Evolutionary conservation across 2,797 vertebrate species (phyloP).

Genomic region (Gila robusta): DNA sequence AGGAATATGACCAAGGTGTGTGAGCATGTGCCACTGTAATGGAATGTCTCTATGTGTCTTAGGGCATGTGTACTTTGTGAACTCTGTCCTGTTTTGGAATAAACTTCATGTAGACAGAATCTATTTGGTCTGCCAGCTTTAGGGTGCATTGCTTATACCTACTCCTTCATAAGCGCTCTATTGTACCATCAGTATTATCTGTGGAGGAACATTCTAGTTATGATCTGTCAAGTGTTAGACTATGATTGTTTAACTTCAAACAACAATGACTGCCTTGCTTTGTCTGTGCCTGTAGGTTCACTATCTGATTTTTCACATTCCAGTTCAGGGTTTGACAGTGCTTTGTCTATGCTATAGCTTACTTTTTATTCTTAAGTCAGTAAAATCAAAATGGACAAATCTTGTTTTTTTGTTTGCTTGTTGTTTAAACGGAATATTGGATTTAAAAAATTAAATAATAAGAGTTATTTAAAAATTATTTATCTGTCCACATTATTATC

Average conservation of each 20-base stretch:
- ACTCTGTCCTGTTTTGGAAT: background rate
- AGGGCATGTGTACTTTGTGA: conserved; percentile 5
- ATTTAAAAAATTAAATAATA: too few relatives aligned
- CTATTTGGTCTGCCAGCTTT: conserved; percentile 1
- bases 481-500: too few relatives aligned
- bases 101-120: background rate
- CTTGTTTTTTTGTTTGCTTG: background rate
- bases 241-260: conserved; percentile 18
- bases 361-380: background rate
- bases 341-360: background rate
- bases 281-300: conserved; percentile 40
- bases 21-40: conserved; percentile 2
- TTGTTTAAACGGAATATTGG: background rate
- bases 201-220: conserved; percentile 15
- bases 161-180: conserved; percentile 15
- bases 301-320: conserved; percentile 43
- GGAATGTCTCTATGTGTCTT: conserved; percentile 25
- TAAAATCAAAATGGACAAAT: background rate
- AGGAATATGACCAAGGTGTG: conserved; percentile 34
- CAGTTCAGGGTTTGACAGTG: conserved; percentile 1
- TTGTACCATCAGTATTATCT: conserved; percentile 29
- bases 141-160: background rate
- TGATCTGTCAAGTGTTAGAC: conserved; percentile 25
- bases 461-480: too few relatives aligned
- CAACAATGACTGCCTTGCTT: conserved; percentile 3